Conservation (phyloP, 2,797 vertebrate genomes). For the Poecilia gillii region DNA sequence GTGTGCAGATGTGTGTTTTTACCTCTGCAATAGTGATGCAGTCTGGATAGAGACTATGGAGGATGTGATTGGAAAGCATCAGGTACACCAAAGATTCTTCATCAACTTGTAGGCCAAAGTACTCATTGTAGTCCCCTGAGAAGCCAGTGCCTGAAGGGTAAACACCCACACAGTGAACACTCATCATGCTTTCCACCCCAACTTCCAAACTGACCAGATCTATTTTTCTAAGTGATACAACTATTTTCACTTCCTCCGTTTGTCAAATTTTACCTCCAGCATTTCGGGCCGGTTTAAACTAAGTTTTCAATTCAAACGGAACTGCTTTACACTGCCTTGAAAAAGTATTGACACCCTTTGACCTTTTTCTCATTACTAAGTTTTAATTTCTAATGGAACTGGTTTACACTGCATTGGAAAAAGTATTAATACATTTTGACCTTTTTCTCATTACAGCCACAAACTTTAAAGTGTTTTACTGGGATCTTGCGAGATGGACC, state of each 20-base stretch:
- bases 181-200: conserved; percentile 54
- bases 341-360: background rate
- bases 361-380: background rate
- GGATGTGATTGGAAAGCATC: conserved; percentile 93
- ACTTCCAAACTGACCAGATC: conserved; percentile 24
- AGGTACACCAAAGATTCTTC: conserved; percentile 95
- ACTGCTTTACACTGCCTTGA: background rate
- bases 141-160: conserved; percentile 84
- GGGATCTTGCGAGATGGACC: background rate
- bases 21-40: conserved; percentile 98
- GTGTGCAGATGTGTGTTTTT: conserved; percentile 50
- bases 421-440: background rate
- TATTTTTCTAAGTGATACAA: background rate
- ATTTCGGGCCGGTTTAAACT: background rate
- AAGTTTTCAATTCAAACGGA: background rate
- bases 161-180: conserved; percentile 57
- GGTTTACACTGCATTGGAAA: background rate
- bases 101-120: conserved; percentile 97
- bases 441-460: background rate
- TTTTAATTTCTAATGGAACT: too few relatives aligned
- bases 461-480: background rate
- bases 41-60: conserved; percentile 89
- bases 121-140: conserved; percentile 94
- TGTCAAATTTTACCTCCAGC: conserved; percentile 12
- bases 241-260: conserved; percentile 16